A percentile compares a stretch with the other conserved stretches of the same genome.
These are phyloP conservation scores for Sebastes vulpes DNA, from an alignment of 2,797 vertebrate genomes.

Conservation along the genomic window DNA sequence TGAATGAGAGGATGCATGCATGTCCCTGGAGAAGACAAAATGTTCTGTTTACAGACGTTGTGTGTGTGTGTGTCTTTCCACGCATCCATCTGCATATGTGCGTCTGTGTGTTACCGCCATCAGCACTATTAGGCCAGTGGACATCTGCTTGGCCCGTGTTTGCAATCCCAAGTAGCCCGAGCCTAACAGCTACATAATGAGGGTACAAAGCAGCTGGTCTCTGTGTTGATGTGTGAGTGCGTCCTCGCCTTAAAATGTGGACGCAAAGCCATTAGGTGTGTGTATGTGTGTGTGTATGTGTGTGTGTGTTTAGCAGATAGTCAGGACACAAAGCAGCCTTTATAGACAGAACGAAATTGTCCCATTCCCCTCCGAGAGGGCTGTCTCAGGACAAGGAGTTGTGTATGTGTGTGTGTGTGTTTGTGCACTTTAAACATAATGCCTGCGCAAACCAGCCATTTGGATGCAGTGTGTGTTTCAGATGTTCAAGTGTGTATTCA, in stretches of 20 bases:
- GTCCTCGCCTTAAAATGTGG: slow-evolving; percentile 44
- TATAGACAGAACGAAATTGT: slow-evolving; percentile 68
- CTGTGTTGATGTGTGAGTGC: slow-evolving; percentile 50
- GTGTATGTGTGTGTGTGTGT: not conserved
- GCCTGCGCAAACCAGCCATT: slow-evolving; percentile 2
- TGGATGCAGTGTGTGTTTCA: slow-evolving; percentile 20
- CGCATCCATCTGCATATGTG: not conserved
- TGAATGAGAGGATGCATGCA: not conserved
- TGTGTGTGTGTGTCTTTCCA: slow-evolving; percentile 3
- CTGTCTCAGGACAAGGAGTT: slow-evolving; percentile 35
- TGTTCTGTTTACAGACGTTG: slow-evolving; percentile 1
- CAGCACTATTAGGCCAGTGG: slow-evolving; percentile 64
- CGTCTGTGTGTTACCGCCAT: slow-evolving; percentile 28
- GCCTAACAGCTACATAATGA: slow-evolving; percentile 75
- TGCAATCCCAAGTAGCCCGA: slow-evolving; percentile 80
- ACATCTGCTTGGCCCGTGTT: slow-evolving; percentile 80
- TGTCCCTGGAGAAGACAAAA: not conserved
- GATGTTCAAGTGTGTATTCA: not conserved
- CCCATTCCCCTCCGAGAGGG: slow-evolving; percentile 50
- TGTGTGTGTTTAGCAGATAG: slow-evolving; percentile 57
- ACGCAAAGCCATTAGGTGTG: slow-evolving; percentile 67
- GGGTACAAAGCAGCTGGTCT: slow-evolving; percentile 77
- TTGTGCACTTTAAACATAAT: not conserved
- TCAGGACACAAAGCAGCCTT: slow-evolving; percentile 68
- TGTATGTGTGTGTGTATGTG: slow-evolving; percentile 36